Conservation (phyloP, 2,797 vertebrate species). For the Vireo griseus region DNA sequence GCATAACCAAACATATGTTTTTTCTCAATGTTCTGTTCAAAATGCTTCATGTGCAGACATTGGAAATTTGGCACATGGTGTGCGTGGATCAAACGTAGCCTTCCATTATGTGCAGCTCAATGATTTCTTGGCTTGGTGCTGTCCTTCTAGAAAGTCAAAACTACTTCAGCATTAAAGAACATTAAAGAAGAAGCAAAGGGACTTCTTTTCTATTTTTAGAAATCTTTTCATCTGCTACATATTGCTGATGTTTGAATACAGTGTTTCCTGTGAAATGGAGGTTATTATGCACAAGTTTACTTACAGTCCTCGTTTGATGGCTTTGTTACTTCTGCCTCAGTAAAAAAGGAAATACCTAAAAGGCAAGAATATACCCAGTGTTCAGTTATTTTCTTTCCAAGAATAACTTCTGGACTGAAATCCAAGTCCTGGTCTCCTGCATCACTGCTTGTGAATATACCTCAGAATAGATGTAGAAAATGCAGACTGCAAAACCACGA, state of each 20-base stretch:
- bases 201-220: not conserved
- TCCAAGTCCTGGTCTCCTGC: not conserved
- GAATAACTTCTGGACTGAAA: not conserved
- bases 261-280: not conserved
- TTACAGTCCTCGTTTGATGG: constrained; percentile 55
- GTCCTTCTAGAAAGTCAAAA: not conserved
- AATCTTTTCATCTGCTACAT: not conserved
- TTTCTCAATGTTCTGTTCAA: not conserved
- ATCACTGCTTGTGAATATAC: not conserved
- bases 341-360: constrained; percentile 61
- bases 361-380: not conserved
- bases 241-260: not conserved
- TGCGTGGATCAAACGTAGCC: not conserved
- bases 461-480: not conserved
- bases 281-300: not conserved
- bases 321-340: constrained; percentile 57
- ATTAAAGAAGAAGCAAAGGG: not conserved
- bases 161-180: not conserved
- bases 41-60: not conserved
- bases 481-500: not conserved
- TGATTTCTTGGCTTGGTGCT: not conserved
- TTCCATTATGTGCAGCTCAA: not conserved
- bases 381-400: not conserved
- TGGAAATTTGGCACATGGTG: not conserved
- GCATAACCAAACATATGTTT: not conserved